phyloP scores from a whole-genome alignment of 2,888 invertebrate species.

The Dolichomitus sp. region DNA sequence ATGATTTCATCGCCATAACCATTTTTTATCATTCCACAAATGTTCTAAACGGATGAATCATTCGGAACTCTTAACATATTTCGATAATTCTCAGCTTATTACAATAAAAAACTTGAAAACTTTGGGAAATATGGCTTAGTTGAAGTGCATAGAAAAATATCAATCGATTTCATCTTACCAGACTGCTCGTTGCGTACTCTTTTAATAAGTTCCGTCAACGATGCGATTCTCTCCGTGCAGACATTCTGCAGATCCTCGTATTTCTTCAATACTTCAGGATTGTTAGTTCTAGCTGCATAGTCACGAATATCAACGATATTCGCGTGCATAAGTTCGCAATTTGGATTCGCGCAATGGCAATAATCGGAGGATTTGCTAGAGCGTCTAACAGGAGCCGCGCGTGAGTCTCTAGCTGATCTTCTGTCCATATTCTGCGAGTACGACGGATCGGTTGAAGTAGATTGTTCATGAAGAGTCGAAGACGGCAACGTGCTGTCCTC shows the following conservation, averaged over 20 bases:
- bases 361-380: slow-evolving; percentile 49
- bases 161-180: slow-evolving; percentile 69
- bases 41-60: no score
- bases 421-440: slow-evolving; percentile 38
- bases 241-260: slow-evolving; percentile 87
- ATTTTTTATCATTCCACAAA: no score
- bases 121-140: no score
- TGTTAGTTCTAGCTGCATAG: slow-evolving; percentile 71
- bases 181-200: slow-evolving; percentile 87
- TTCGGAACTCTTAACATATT: no score
- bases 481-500: slow-evolving; percentile 47
- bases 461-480: slow-evolving; percentile 64
- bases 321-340: slow-evolving; percentile 76
- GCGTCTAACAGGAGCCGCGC: slow-evolving; percentile 15
- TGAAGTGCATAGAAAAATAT: not conserved
- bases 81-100: no score
- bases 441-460: slow-evolving; percentile 69
- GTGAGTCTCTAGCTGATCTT: not conserved
- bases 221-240: slow-evolving; percentile 88
- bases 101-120: no score
- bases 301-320: slow-evolving; percentile 71
- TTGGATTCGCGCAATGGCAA: slow-evolving; percentile 79
- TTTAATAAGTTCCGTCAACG: slow-evolving; percentile 88
- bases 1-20: no score
- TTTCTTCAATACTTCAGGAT: slow-evolving; percentile 81